Evolutionary conservation across 2,888 invertebrate genomes (phyloP), one percentile per base, ranked within the genome.

Genomic region (Lasioglossum pauxillum): DNA sequence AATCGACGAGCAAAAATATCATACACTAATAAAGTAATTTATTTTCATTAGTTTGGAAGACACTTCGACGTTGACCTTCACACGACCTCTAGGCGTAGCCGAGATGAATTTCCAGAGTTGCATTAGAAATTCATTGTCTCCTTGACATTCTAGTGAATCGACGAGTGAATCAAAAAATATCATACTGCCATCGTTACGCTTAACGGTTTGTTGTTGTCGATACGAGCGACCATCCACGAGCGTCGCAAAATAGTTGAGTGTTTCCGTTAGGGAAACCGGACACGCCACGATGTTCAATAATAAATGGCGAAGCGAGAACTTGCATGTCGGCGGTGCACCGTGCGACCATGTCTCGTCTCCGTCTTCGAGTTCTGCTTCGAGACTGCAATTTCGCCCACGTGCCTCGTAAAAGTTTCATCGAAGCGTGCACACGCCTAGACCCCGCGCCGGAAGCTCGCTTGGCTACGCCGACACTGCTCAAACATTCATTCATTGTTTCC

Each of bases 401-500:
- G 84, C 74, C 81, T 90, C 86, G 90, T 89, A 80, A 90, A 90
- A 83, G 78, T 90, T 90, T 90, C 85, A 90, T 53, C 64, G 44
- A 74, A 60, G 12, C 84, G 83, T 81, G 85, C 85, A 83, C 82
- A 71, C 71, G 67, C 44, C 38, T 2, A 27, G 44, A 38, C 74
- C 60, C 27, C 31, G 16, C 14, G 27, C 38, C 49, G 74, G 80
- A 75, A 78, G 79, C 72, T 82, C 78, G 31, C 64, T n/a, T 64
- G 78, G 64, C 60, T 71, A 87, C 69, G 27, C 60, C 23, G 78
- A 8, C 27, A 75, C 41, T 73, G 72, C 27, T 90, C 74, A 89
- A 90, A 90, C 83, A 89, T 90, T 90, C 88, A 90, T 89, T 75
- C 78, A 74, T 84, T 81, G 80, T 88, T 90, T 84, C 88, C 80